Evolutionary conservation across 2,888 invertebrate species (phyloP), one percentile per base, ranked within the genome.

Genomic region (Caenorhabditis afra): DNA sequence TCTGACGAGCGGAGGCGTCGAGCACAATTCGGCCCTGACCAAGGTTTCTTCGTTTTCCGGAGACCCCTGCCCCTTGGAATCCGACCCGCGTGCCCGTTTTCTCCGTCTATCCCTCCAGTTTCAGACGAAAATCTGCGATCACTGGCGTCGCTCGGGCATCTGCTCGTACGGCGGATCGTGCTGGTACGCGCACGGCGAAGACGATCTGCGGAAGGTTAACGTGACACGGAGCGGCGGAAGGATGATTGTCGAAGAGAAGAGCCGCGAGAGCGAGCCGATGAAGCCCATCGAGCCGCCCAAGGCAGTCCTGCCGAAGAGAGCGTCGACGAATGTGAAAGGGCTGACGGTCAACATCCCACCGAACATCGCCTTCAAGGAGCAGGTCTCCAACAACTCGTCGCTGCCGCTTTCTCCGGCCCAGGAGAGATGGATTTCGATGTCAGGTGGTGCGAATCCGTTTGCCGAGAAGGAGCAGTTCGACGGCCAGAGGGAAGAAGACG

Each of bases 91-190:
- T 7, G 29, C 29, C 29, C 29, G 29, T 5, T 29, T 29, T 29
- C 7, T 7, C 4, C 7, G 29, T 7, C 47, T 61, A 45, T 39
- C 39, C 47, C 0, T 44, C 22, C 37, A 66, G 57, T 67, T 79
- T 59, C 79, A 79, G 79, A 79, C 79, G 4, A 79, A 79, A 45
- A 68, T 79, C 18, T 79, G 79, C 22, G 79, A 79, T 59, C 79
- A 79, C 61, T 79, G 79, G 79, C 64, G 70, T 29, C 64, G 68
- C 10, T 64, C 57, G 5, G 70, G 74, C 22, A 53, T 8, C n/a
- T 79, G 79, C 45, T 52, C 74, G 16, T 79, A 74, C 20, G 79
- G 79, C n/a, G 74, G 68, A 18, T 45, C 59, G 20, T 79, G 79
- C 37, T 79, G 79, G 79, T 79, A 79, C 47, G 79, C 79, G 23